Evolutionary conservation across 2,888 invertebrate species (phyloP).

Genomic region (Margaritifera margaritifera): DNA sequence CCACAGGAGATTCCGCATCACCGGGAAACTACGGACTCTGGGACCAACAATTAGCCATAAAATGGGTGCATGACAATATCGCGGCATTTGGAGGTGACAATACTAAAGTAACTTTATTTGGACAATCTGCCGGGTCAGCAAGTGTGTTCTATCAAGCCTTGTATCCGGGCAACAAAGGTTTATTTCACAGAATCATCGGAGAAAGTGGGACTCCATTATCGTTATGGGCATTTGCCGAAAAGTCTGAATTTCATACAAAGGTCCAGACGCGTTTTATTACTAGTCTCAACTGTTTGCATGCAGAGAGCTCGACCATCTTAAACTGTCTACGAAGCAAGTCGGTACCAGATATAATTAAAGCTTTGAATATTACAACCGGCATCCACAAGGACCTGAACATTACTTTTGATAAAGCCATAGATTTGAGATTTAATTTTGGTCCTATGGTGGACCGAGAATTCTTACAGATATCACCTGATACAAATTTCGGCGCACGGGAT

Average conservation of each 20-base stretch:
- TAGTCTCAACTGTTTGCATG: too few relatives aligned
- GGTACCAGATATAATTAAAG: too few relatives aligned
- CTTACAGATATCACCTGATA: too few relatives aligned
- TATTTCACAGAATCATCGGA: conserved; percentile 50
- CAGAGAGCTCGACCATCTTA: too few relatives aligned
- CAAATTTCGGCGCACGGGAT: too few relatives aligned
- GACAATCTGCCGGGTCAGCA: conserved; percentile 54
- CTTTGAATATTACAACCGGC: too few relatives aligned
- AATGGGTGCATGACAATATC: conserved; percentile 54
- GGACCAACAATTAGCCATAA: conserved; percentile 53
- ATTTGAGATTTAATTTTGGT: too few relatives aligned
- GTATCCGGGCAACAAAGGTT: conserved; percentile 40
- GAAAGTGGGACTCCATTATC: conserved; percentile 40
- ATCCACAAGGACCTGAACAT: too few relatives aligned
- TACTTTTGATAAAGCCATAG: too few relatives aligned
- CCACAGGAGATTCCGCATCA: conserved; percentile 27
- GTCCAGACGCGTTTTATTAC: too few relatives aligned
- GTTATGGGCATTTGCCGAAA: conserved; percentile 6
- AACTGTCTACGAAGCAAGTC: too few relatives aligned
- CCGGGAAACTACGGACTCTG: conserved; percentile 55
- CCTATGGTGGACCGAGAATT: too few relatives aligned
- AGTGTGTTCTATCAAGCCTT: conserved; percentile 43
- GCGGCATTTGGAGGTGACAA: conserved; percentile 46
- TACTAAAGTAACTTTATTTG: conserved; percentile 46
- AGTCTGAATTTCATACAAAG: conserved; percentile 1